Evolutionary conservation across 1,140 invertebrate species (phyloP), one percentile per base, ranked within the genome.

Genomic region (Telenomus remus): DNA sequence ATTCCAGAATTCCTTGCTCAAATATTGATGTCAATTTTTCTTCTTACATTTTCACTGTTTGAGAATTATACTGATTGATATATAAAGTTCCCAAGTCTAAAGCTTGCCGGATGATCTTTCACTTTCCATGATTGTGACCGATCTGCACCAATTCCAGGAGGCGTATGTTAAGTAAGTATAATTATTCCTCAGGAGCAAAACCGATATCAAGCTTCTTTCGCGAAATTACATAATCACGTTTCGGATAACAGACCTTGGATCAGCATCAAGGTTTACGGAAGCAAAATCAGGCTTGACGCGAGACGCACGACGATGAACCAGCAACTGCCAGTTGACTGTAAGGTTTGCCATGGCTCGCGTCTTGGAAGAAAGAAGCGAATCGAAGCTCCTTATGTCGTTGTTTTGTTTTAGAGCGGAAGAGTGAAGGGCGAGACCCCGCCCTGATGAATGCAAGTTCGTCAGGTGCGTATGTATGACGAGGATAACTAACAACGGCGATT

Each of bases 361-460:
- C 71, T 79, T 66, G 73, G 68, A 79, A 82, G 81, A 69, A 82
- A 77, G 66, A 83, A 79, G 69, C 60, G 80, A 78, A 78, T 79
- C 79, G 69, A 56, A 48, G 63, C 74, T 80, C 66, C 68, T 79
- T 70, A 33, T 49, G 75, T 54, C 50, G 59, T 64, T 60, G 68
- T 61, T 27, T 70, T 74, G 65, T 66, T 63, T 74, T 53, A 79
- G 81, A 81, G 81, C 79, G 79, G 68, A 79, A 59, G 79, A 82
- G 76, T 77, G 63, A 75, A 82, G 83, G 84, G 83, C 81, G 82
- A 81, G 83, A 78, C 81, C 53, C 60, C 46, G 61, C 74, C 64
- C 61, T 57, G 79, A 59, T 65, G 54, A 53, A 57, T 63, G 63
- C 65, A 53, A 42, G 43, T 57, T 19, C 27, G 57, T 70, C 60